These are phyloP conservation scores for Oscheius onirici DNA, from an alignment of 2,888 invertebrate species.

Conservation along the genomic window DNA sequence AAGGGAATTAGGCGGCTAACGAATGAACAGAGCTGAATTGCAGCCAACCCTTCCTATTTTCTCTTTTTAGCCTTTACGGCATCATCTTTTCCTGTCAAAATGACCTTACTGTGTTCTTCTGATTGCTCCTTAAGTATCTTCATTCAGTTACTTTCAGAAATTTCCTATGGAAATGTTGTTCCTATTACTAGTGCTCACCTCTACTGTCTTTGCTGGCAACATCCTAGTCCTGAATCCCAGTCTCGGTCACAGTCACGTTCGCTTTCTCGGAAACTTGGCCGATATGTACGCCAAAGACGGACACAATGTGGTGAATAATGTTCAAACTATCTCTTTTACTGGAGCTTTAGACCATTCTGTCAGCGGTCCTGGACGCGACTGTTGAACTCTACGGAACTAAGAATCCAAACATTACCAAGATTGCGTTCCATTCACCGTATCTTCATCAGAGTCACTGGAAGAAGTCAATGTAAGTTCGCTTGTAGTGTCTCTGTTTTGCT, in stretches of 20 bases:
- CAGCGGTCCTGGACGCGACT: background rate
- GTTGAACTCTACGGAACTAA: background rate
- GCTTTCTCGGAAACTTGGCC: conserved; percentile 13
- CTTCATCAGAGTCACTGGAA: background rate
- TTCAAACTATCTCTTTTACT: background rate
- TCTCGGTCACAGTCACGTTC: conserved; percentile 11
- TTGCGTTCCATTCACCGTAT: background rate
- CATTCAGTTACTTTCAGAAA: no score
- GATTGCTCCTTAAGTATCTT: no score
- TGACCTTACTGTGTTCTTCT: no score
- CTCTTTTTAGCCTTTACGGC: no score
- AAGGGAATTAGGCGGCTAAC: no score
- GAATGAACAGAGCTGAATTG: no score
- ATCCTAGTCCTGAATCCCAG: conserved; percentile 10
- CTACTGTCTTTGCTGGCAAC: background rate
- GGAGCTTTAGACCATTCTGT: background rate
- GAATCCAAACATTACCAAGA: background rate
- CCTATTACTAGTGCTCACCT: background rate
- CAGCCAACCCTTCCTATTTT: no score
- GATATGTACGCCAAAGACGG: conserved; percentile 6
- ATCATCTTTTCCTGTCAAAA: no score
- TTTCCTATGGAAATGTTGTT: background rate
- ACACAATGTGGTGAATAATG: conserved; percentile 12
- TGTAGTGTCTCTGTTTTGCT: background rate
- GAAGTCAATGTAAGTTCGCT: background rate